Evolutionary conservation across 30 jellyfish, hydroid and myxozoan species (phyloP).

Genomic region (Cassiopea xamachana): DNA sequence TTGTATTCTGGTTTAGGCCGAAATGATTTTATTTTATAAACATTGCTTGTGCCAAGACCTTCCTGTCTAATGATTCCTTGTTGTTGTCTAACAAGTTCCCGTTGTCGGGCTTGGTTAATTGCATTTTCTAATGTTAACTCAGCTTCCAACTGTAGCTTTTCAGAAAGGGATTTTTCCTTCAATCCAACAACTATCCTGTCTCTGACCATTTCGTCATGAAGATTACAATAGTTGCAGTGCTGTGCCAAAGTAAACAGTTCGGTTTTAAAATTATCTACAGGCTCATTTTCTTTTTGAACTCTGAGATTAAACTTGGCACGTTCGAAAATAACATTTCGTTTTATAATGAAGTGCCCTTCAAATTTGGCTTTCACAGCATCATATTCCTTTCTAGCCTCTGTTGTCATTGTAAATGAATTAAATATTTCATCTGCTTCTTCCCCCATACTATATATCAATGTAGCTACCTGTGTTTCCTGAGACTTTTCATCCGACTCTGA

Average conservation of each 20-base stretch:
- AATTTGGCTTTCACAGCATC: constrained; percentile 9
- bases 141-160: constrained; percentile 38
- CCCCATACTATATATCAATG: constrained; percentile 46
- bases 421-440: constrained; percentile 50
- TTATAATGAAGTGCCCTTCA: constrained; percentile 22
- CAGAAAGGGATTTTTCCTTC: constrained; percentile 36
- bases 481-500: constrained; percentile 24
- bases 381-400: constrained; percentile 2
- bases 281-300: constrained; percentile 3
- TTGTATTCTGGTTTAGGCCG: background rate
- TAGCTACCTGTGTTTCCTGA: constrained; percentile 24
- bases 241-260: constrained; percentile 34
- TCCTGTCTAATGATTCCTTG: constrained; percentile 13
- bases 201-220: constrained; percentile 47
- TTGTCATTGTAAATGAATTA: background rate
- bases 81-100: constrained; percentile 40
- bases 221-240: constrained; percentile 26
- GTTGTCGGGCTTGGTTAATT: constrained; percentile 36
- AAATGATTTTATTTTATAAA: background rate
- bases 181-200: constrained; percentile 60
- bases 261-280: constrained; percentile 50
- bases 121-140: constrained; percentile 48
- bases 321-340: constrained; percentile 21
- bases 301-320: constrained; percentile 28
- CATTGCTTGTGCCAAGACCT: background rate